Conservation (phyloP, 2,113 vertebrate species). For the Macaca nemestrina region DNA sequence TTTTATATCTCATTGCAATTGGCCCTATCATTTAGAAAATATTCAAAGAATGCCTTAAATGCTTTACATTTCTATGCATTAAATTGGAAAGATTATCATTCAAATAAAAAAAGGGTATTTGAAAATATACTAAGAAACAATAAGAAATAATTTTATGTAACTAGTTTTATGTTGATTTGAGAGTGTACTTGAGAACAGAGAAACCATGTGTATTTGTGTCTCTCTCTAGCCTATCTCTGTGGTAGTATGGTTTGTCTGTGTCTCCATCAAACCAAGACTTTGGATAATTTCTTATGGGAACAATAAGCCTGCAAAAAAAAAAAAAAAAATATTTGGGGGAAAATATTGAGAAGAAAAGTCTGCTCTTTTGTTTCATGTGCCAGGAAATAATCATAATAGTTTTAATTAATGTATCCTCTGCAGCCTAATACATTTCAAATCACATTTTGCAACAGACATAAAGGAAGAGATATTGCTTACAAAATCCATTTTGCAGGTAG, state of each 20-base stretch:
- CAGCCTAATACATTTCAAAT: constrained; percentile 57
- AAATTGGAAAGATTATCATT: constrained; percentile 37
- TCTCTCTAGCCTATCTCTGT: neutral
- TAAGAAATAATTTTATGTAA: constrained; percentile 10
- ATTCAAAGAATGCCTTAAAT: constrained; percentile 46
- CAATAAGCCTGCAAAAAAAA: neutral
- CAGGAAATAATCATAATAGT: constrained; percentile 10
- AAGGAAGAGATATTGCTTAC: constrained; percentile 54
- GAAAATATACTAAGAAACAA: constrained; percentile 47
- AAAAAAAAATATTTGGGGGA: neutral
- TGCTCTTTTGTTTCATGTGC: constrained; percentile 47
- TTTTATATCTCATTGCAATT: constrained; percentile 52
- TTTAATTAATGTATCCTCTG: constrained; percentile 40
- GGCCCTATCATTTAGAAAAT: constrained; percentile 55
- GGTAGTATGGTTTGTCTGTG: neutral
- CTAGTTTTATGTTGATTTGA: constrained; percentile 33
- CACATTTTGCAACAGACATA: constrained; percentile 55
- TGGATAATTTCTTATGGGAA: neutral
- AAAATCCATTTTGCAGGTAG: constrained; percentile 63
- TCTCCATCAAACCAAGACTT: neutral
- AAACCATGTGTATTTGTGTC: neutral
- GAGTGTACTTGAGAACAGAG: constrained; percentile 15
- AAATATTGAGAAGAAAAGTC: neutral
- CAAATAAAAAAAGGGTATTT: neutral
- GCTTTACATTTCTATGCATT: constrained; percentile 32